A percentile compares a stretch with the other conserved stretches of the same genome.
phyloP scores from a whole-genome alignment of 2,113 vertebrate species.

The Limanda limanda region DNA sequence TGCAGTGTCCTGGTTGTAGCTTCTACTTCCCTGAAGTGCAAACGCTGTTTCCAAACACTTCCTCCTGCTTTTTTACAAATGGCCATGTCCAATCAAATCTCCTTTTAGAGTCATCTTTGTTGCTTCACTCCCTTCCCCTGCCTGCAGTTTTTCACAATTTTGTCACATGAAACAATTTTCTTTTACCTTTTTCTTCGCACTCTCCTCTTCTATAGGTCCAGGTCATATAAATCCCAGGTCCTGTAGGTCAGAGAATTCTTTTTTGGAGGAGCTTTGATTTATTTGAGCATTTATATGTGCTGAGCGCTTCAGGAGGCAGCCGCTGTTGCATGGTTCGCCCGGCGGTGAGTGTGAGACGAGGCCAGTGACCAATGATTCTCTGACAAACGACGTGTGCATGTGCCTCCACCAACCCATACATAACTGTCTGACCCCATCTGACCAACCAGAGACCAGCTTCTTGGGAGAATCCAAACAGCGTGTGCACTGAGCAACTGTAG shows the following conservation, averaged over 20 bases:
- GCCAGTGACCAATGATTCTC: constrained; percentile 72
- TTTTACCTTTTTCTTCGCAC: neutral
- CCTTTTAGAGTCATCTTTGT: constrained; percentile 29
- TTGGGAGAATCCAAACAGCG: constrained; percentile 6
- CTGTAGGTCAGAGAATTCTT: constrained; percentile 60
- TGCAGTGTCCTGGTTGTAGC: constrained; percentile 26
- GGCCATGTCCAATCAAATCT: constrained; percentile 28
- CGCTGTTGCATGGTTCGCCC: constrained; percentile 68
- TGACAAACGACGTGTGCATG: constrained; percentile 73
- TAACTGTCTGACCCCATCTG: constrained; percentile 74
- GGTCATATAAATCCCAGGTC: constrained; percentile 57
- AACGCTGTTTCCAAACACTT: constrained; percentile 12
- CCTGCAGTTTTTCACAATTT: constrained; percentile 3
- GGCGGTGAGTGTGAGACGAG: constrained; percentile 64
- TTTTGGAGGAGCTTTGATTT: constrained; percentile 71
- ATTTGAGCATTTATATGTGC: constrained; percentile 76
- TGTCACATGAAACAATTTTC: constrained; percentile 22
- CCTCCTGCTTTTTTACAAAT: constrained; percentile 31
- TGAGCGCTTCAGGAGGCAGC: constrained; percentile 67
- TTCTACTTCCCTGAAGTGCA: constrained; percentile 11
- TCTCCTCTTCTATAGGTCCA: constrained; percentile 27
- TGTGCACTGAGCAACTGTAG: neutral
- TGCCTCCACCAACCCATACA: constrained; percentile 66
- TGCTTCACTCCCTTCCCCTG: constrained; percentile 2
- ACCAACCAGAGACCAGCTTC: constrained; percentile 50